A percentile compares a stretch with the other conserved stretches of the same genome.
These are phyloP conservation scores for Umimayanthus kanabou DNA, from an alignment of 92 coral and sea anemone species.

Conservation along the genomic window DNA sequence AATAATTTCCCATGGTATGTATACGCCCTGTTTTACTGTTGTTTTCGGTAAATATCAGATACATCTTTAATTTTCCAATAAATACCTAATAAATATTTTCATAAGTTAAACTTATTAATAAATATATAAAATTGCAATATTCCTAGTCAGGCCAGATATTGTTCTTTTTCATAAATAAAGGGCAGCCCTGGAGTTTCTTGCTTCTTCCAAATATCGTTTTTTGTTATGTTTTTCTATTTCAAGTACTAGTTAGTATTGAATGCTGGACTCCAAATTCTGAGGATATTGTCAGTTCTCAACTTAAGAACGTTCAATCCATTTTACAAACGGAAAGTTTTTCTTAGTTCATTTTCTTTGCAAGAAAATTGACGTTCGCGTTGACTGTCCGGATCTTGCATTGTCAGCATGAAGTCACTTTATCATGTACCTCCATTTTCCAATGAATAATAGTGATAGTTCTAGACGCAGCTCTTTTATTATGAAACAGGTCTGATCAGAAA, in stretches of 20 bases:
- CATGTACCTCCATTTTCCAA: background rate
- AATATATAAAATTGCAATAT: conserved; percentile 7
- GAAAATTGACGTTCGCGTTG: background rate
- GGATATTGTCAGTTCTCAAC: background rate
- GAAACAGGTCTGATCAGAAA: conserved; percentile 17
- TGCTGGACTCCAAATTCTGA: background rate
- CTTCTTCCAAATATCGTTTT: no score
- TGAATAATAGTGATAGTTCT: background rate
- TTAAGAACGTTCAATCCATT: background rate
- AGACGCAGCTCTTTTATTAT: background rate
- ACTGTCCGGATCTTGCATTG: background rate
- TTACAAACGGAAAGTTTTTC: background rate
- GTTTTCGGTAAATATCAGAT: background rate
- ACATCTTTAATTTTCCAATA: background rate
- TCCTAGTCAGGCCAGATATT: background rate
- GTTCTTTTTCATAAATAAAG: no score
- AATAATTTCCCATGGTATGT: no score
- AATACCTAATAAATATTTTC: conserved; percentile 20
- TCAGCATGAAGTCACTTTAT: background rate
- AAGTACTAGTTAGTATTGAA: no score
- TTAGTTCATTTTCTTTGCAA: background rate
- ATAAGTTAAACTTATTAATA: background rate
- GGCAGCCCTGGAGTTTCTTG: background rate
- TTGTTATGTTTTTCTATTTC: background rate
- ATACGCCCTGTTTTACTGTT: background rate